These are phyloP conservation scores for Rambutsinella grinnellia DNA, from an alignment of 2,888 invertebrate genomes.

Conservation along the genomic window DNA sequence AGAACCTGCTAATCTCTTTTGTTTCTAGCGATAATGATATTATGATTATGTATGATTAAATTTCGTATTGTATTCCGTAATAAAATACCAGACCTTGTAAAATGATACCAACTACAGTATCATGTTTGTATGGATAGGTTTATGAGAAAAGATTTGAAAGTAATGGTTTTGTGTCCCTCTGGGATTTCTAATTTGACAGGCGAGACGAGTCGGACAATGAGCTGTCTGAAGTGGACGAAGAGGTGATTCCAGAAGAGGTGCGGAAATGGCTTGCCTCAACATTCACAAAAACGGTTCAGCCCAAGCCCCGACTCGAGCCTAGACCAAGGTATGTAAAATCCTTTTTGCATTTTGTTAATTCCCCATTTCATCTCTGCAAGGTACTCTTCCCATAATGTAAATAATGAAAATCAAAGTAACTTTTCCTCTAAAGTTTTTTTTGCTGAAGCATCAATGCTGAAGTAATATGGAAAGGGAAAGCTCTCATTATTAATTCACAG, in stretches of 20 bases:
- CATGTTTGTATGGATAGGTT: neutral
- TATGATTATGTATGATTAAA: conserved; percentile 7
- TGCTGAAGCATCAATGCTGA: no score
- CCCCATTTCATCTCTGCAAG: no score
- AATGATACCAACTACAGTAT: conserved; percentile 1
- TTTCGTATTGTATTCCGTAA: neutral
- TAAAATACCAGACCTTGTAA: neutral
- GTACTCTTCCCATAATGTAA: no score
- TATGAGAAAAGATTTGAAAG: conserved; percentile 28
- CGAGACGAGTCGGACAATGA: conserved; percentile 94
- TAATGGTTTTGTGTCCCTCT: conserved; percentile 30
- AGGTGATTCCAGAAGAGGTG: conserved; percentile 95
- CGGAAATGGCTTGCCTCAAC: conserved; percentile 97
- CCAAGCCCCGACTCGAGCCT: conserved; percentile 76
- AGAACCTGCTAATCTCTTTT: neutral
- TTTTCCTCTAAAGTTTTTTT: no score
- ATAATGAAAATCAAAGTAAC: no score
- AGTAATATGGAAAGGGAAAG: no score
- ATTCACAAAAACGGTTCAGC: conserved; percentile 87
- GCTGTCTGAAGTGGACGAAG: conserved; percentile 94
- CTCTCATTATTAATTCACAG: no score
- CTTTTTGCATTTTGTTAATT: no score
- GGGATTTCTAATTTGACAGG: conserved; percentile 70
- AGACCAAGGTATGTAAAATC: conserved; percentile 68
- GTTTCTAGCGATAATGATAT: neutral